A percentile compares a stretch with the other conserved stretches of the same genome.
Conservation (phyloP, 2,888 invertebrate species). For the Thera obeliscata region DNA sequence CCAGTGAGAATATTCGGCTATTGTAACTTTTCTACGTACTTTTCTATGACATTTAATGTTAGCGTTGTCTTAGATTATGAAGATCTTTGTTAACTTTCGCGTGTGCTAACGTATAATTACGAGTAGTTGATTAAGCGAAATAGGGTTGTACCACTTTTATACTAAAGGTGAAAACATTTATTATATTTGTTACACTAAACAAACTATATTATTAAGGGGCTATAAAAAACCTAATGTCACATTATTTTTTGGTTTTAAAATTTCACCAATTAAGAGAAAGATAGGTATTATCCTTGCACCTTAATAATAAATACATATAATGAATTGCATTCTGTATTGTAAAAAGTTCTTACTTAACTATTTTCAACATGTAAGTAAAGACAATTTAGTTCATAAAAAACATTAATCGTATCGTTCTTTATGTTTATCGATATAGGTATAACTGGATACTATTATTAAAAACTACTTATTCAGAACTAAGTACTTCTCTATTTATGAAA, state of each 20-base stretch:
- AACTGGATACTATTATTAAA: neutral
- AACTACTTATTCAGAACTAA: neutral
- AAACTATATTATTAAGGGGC: too few relatives aligned
- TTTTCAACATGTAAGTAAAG: neutral
- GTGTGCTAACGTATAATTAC: slow-evolving; percentile 14
- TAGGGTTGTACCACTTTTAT: neutral
- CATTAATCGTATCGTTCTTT: too few relatives aligned
- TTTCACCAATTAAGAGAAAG: too few relatives aligned
- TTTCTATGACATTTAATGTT: slow-evolving; percentile 82
- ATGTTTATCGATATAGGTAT: neutral
- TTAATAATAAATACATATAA: neutral
- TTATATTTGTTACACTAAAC: neutral
- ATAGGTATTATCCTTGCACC: neutral
- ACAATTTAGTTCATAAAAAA: neutral
- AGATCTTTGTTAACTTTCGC: slow-evolving; percentile 28
- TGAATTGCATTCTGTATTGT: neutral
- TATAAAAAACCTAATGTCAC: neutral
- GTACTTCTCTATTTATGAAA: neutral
- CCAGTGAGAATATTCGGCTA: slow-evolving; percentile 77
- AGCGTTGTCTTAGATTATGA: slow-evolving; percentile 61
- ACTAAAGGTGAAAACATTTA: neutral
- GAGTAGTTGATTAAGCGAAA: neutral
- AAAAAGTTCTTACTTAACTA: neutral
- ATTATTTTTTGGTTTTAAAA: too few relatives aligned
- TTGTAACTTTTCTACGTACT: slow-evolving; percentile 80